Percentiles rank a stretch among this genome's conserved stretches.
Conservation (phyloP, 2,888 invertebrate genomes). For the Diaprepes abbreviatus region DNA sequence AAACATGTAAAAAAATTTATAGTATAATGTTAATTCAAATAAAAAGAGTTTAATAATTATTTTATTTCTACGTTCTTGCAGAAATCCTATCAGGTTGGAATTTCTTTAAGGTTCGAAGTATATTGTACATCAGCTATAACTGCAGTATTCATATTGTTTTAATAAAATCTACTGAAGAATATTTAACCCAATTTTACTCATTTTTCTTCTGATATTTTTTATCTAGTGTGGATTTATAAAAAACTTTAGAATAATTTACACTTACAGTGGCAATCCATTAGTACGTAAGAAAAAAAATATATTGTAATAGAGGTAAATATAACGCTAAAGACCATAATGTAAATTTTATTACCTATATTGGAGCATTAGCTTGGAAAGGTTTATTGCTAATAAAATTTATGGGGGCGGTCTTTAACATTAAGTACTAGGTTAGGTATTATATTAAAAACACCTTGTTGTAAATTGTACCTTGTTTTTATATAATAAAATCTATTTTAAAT, state of each 20-base stretch:
- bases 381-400: constrained; percentile 8
- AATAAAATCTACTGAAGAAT: too few species aligned
- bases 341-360: neutral
- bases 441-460: neutral
- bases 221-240: too few species aligned
- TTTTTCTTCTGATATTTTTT: too few species aligned
- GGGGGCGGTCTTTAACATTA: neutral
- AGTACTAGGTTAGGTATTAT: neutral
- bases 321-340: neutral
- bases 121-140: too few species aligned
- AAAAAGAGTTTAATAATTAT: too few species aligned
- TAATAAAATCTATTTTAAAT: neutral
- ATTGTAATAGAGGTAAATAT: neutral
- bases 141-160: too few species aligned
- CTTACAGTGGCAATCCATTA: neutral
- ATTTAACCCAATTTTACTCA: too few species aligned
- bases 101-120: too few species aligned
- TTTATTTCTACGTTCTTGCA: too few species aligned
- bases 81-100: too few species aligned
- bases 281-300: neutral
- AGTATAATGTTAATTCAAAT: too few species aligned
- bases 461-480: constrained; percentile 8
- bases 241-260: neutral
- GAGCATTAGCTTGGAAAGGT: neutral
- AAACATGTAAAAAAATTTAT: too few species aligned